phyloP scores from a whole-genome alignment of 92 coral and sea anemone species.

The Heliopora coerulea region DNA sequence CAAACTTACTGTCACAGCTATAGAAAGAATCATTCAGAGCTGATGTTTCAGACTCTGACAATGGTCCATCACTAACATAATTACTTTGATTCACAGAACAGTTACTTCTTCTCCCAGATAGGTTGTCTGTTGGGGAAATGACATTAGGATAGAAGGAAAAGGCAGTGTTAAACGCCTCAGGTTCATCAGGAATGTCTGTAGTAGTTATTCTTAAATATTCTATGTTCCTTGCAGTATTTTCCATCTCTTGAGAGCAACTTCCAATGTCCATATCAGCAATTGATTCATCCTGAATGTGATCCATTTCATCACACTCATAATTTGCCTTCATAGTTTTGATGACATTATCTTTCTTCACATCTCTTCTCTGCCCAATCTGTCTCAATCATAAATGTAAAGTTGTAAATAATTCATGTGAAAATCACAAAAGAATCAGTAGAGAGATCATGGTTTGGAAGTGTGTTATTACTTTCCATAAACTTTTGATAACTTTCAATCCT shows the following conservation, averaged over 20 bases:
- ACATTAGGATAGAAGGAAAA: neutral
- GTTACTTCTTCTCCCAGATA: constrained; percentile 3
- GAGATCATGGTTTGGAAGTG: too few species aligned
- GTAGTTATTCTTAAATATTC: constrained; percentile 25
- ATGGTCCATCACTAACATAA: constrained; percentile 38
- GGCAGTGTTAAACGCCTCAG: neutral
- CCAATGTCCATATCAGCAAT: constrained; percentile 1
- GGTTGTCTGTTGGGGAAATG: neutral
- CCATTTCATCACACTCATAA: neutral
- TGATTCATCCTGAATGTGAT: neutral
- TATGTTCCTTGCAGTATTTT: constrained; percentile 19
- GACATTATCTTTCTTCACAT: neutral
- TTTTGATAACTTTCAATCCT: too few species aligned
- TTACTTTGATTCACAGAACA: constrained; percentile 11
- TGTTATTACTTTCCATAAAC: too few species aligned
- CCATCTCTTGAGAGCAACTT: constrained; percentile 15
- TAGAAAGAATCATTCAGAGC: constrained; percentile 31
- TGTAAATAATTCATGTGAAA: neutral
- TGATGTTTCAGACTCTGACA: constrained; percentile 36
- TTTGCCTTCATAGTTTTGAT: constrained; percentile 18
- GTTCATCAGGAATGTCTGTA: constrained; percentile 9
- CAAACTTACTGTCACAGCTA: constrained; percentile 35
- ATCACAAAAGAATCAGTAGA: neutral
- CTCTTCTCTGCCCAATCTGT: constrained; percentile 7
- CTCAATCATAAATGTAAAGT: neutral